Base-by-base conservation (phyloP, 2,797 vertebrate species). In the Scolopax bukidnonensis region DNA sequence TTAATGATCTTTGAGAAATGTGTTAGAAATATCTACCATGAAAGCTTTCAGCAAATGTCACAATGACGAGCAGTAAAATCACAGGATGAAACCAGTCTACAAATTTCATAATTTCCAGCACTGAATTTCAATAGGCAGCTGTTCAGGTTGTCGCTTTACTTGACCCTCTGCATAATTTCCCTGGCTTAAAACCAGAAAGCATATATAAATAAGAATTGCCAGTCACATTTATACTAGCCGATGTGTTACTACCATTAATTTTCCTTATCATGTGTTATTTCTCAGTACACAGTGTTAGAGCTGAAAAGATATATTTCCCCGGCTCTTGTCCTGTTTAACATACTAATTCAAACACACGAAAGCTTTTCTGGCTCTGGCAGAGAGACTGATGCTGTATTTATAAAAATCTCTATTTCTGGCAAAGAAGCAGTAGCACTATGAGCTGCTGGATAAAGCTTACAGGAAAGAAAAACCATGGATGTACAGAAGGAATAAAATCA, bases 31-130 rank as follows among this genome's bases (percentile, higher is more conserved):
- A 75, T 80, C 85, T 50, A 80, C 47, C 40, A 70, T 17, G 60
- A 92, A 63, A 93, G 36, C 78, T 92, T 95, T 96, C 53, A 93
- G 60, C 67, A 85, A 71, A 89, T 96, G 77, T 91, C 95, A 93
- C 36, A 67, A 41, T 80, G 94, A 88, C 0, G 11, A 95, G 84
- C 67, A 93, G 48, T 67, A 91, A 92, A 73, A 89, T 69, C 76
- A 90, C 40, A 93, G 64, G 61, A 94, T 89, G 73, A 95, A 97
- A 93, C 24, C 33, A 84, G 78, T 81, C 89, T 86, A 82, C 78
- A 89, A 78, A 90, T 95, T 92, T 84, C 60, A 60, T 90, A 84
- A 93, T 91, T 91, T 90, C 77, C 87, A 56, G 63, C 53, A 70
- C 19, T 30, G 40, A 90, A 36, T 92, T 93, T 93, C 86, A 91